A percentile compares a stretch with the other conserved stretches of the same genome.
Conservation (phyloP, 2,888 invertebrate species). For the Sussaba pulchella region DNA sequence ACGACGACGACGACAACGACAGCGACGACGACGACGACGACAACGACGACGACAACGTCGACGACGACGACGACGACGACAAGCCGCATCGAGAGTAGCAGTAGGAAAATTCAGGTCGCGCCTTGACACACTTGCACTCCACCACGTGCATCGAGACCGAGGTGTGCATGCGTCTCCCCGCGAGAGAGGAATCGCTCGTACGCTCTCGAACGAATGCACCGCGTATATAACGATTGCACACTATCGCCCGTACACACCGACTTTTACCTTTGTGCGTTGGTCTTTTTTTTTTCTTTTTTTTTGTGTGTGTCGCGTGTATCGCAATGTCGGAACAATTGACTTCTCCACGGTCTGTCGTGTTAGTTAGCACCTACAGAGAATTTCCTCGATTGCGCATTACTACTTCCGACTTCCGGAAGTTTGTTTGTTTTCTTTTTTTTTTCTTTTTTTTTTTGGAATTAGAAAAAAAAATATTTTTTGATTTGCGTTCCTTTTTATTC, state of each 20-base stretch:
- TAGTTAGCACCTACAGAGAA: not conserved
- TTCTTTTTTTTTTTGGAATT: not conserved
- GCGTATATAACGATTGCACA: constrained; percentile 27
- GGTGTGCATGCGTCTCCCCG: constrained; percentile 76
- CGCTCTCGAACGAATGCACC: constrained; percentile 16
- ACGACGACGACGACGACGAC: constrained; percentile 59
- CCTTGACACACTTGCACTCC: constrained; percentile 84
- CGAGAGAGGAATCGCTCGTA: constrained; percentile 40
- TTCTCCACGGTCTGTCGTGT: not conserved
- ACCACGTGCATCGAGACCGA: constrained; percentile 82
- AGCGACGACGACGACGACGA: constrained; percentile 62
- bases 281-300: too few species aligned
- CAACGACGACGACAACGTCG: constrained; percentile 24
- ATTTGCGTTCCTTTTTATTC: not conserved
- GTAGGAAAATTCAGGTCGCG: constrained; percentile 85
- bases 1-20: constrained; percentile 2
- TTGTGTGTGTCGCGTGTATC: constrained; percentile 1
- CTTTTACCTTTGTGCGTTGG: constrained; percentile 44
- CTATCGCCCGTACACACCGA: constrained; percentile 1
- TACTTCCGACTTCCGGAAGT: constrained; percentile 26
- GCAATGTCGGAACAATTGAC: constrained; percentile 29
- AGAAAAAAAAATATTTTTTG: not conserved
- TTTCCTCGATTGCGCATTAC: constrained; percentile 35
- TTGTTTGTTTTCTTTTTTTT: constrained; percentile 10
- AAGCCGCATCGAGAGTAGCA: constrained; percentile 72